phyloP scores from a whole-genome alignment of 2,888 invertebrate genomes.

The Clusia tigrina region DNA sequence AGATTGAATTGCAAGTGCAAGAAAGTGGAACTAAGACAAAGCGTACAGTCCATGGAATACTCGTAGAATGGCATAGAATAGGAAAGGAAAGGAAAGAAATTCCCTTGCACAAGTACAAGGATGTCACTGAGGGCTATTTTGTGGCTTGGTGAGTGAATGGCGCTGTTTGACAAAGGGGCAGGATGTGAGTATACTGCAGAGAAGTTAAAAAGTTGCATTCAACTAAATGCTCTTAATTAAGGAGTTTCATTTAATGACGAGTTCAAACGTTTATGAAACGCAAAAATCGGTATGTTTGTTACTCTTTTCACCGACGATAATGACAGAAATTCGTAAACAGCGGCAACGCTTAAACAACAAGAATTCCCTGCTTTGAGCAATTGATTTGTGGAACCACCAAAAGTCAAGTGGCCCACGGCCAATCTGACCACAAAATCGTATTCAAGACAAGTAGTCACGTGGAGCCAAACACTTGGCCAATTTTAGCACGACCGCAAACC shows the following conservation, averaged over 20 bases:
- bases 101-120: not conserved
- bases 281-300: too few species aligned
- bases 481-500: constrained; percentile 6
- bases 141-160: constrained; percentile 1
- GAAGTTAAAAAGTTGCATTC: not conserved
- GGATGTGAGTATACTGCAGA: too few species aligned
- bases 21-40: not conserved
- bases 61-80: too few species aligned
- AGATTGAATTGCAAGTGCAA: not conserved
- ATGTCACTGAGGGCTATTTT: constrained; percentile 1
- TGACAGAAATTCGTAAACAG: too few species aligned
- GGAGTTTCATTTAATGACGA: too few species aligned
- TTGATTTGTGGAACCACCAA: not conserved
- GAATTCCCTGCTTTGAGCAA: too few species aligned
- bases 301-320: too few species aligned
- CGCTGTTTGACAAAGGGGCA: not conserved
- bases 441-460: constrained; percentile 2
- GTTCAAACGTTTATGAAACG: too few species aligned
- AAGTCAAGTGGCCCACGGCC: not conserved
- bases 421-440: constrained; percentile 15
- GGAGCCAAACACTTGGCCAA: not conserved
- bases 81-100: not conserved
- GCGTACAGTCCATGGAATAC: too few species aligned
- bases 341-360: too few species aligned
- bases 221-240: too few species aligned